A percentile compares a stretch with the other conserved stretches of the same genome.
These are phyloP conservation scores for Pyrgilauda ruficollis DNA, from an alignment of 2,113 vertebrate species.

Conservation along the genomic window DNA sequence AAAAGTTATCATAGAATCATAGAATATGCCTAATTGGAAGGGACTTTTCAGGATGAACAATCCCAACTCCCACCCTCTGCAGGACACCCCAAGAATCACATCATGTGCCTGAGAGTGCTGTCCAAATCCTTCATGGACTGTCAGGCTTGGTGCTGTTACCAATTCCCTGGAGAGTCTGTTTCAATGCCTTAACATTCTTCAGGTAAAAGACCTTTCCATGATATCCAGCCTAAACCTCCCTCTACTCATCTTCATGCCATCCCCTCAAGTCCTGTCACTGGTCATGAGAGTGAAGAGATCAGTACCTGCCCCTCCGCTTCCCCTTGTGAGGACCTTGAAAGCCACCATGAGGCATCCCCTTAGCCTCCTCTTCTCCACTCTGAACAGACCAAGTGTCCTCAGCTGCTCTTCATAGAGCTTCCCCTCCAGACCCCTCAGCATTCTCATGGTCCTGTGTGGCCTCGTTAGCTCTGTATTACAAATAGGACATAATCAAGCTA, in stretches of 20 bases:
- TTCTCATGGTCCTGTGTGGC: not conserved
- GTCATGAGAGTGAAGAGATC: not conserved
- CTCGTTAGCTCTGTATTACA: not conserved
- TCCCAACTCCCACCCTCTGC: not conserved
- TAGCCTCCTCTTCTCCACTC: not conserved
- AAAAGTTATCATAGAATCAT: not conserved
- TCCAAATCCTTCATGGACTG: not conserved
- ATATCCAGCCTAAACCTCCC: not conserved
- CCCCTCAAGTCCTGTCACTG: not conserved
- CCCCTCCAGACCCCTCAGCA: not conserved
- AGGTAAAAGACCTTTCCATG: not conserved
- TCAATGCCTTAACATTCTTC: no score
- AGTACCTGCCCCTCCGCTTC: not conserved
- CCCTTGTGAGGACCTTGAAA: rapidly evolving
- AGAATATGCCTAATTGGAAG: not conserved
- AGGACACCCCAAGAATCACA: not conserved
- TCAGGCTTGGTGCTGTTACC: not conserved
- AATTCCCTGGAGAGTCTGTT: not conserved
- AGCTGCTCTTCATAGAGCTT: not conserved
- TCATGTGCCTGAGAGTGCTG: not conserved
- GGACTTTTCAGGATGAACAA: not conserved
- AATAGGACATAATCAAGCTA: not conserved
- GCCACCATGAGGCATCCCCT: not conserved
- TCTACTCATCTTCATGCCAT: not conserved
- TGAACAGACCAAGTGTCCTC: not conserved